Conservation (phyloP, 2,797 vertebrate genomes). For the Catostomus latipinnis region DNA sequence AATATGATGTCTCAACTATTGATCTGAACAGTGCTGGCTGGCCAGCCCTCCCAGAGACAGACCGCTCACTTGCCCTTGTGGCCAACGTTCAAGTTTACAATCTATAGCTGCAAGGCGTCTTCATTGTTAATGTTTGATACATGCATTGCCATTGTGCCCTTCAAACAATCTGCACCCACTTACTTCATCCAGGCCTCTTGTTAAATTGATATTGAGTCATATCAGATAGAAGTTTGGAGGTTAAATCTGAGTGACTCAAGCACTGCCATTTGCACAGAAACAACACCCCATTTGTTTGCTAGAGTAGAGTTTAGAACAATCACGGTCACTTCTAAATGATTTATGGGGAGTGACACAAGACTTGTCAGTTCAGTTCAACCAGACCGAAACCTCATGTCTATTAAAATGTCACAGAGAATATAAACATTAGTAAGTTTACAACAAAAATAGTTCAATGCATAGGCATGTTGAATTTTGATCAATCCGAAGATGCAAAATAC, state of each 20-base stretch:
- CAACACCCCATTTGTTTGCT: conserved; percentile 67
- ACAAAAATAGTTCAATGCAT: neutral
- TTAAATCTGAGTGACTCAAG: conserved; percentile 72
- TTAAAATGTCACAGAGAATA: conserved; percentile 19
- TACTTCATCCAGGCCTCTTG: conserved; percentile 58
- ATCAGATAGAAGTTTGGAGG: conserved; percentile 64
- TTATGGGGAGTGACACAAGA: conserved; percentile 70
- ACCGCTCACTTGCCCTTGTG: conserved; percentile 64
- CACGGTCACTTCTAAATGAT: conserved; percentile 74
- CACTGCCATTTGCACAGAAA: conserved; percentile 66
- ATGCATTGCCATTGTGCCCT: conserved; percentile 34
- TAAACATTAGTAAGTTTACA: conserved; percentile 7
- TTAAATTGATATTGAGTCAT: conserved; percentile 77
- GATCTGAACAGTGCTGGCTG: conserved; percentile 63
- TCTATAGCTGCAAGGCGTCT: conserved; percentile 28
- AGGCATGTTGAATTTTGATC: no score
- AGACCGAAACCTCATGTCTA: conserved; percentile 55
- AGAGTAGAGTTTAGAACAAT: conserved; percentile 66
- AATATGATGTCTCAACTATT: conserved; percentile 78
- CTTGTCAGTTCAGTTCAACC: conserved; percentile 74
- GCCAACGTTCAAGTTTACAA: conserved; percentile 66
- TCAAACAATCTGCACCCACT: conserved; percentile 41
- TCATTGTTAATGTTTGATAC: conserved; percentile 62
- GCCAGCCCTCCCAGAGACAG: conserved; percentile 62
- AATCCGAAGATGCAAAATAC: conserved; percentile 3